Conservation (phyloP, 2,113 vertebrate species). For the Lutjanus erythropterus region DNA sequence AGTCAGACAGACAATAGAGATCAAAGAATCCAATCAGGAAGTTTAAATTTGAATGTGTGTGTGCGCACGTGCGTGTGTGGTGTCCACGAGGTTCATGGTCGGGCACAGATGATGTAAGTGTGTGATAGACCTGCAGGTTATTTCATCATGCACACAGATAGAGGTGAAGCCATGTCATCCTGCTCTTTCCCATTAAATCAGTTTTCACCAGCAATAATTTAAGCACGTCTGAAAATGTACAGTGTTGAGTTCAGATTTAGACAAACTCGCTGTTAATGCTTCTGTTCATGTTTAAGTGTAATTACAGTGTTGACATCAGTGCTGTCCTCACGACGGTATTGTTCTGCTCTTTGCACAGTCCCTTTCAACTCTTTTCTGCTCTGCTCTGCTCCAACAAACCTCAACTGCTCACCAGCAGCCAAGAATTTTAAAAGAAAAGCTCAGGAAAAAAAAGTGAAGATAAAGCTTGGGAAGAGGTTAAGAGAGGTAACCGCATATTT, state of each 20-base stretch:
- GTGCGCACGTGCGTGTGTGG: no score
- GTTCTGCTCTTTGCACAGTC: background rate
- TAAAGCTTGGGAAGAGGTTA: slow-evolving; percentile 74
- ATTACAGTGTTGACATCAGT: slow-evolving; percentile 3
- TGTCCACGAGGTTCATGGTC: background rate
- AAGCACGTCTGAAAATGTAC: background rate
- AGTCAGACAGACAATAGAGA: background rate
- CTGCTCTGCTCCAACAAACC: slow-evolving; percentile 38
- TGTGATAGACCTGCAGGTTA: background rate
- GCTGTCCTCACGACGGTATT: slow-evolving; percentile 1
- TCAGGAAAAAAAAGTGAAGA: slow-evolving; percentile 40
- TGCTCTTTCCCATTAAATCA: background rate
- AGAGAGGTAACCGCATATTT: slow-evolving; percentile 67
- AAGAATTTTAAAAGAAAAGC: slow-evolving; percentile 56
- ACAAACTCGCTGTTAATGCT: background rate
- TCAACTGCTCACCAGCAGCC: slow-evolving; percentile 47
- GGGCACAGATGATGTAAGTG: background rate
- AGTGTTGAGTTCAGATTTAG: background rate
- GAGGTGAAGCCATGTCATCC: background rate
- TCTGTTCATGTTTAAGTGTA: slow-evolving; percentile 13
- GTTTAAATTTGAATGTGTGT: background rate
- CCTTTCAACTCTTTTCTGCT: slow-evolving; percentile 21
- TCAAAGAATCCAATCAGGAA: background rate
- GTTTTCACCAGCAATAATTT: slow-evolving; percentile 1
- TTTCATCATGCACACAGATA: background rate